These are phyloP conservation scores for Carapus acus DNA, from an alignment of 2,797 vertebrate genomes.

Conservation along the genomic window DNA sequence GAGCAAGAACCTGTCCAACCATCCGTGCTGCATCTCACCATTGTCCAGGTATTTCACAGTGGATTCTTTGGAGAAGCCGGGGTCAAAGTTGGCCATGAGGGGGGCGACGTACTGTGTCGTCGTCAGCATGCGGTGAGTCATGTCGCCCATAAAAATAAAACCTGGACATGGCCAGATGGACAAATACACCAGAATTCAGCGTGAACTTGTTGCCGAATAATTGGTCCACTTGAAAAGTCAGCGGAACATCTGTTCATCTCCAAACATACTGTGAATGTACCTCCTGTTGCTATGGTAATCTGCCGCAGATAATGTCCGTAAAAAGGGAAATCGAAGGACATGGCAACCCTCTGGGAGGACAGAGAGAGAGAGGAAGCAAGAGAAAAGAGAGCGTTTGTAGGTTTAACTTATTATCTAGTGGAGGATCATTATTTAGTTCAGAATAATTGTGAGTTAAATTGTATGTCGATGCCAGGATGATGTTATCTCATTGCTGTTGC, in stretches of 20 bases:
- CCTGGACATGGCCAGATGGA: conserved; percentile 68
- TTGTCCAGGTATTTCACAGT: conserved; percentile 89
- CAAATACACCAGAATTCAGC: conserved; percentile 13
- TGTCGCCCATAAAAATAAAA: conserved; percentile 90
- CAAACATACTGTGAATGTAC: conserved; percentile 65
- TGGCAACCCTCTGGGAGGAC: conserved; percentile 79
- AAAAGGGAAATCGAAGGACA: conserved; percentile 95
- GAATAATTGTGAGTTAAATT: too few species aligned
- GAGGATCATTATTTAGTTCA: too few species aligned
- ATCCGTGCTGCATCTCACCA: conserved; percentile 73
- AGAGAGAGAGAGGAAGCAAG: conserved; percentile 12
- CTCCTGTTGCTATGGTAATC: conserved; percentile 95
- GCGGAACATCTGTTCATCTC: conserved; percentile 44
- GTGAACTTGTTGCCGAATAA: conserved; percentile 1
- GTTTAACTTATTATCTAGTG: too few species aligned
- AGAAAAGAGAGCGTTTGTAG: too few species aligned
- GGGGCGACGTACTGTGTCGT: conserved; percentile 92
- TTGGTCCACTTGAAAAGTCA: conserved; percentile 31
- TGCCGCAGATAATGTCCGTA: conserved; percentile 91
- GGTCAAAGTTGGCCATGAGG: conserved; percentile 97
- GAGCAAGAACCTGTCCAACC: too few species aligned
- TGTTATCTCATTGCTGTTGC: too few species aligned
- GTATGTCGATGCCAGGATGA: too few species aligned
- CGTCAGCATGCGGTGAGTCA: conserved; percentile 90
- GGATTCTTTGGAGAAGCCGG: conserved; percentile 85